Evolutionary conservation across 2,113 vertebrate genomes (phyloP).

Genomic region (Gila orcuttii): DNA sequence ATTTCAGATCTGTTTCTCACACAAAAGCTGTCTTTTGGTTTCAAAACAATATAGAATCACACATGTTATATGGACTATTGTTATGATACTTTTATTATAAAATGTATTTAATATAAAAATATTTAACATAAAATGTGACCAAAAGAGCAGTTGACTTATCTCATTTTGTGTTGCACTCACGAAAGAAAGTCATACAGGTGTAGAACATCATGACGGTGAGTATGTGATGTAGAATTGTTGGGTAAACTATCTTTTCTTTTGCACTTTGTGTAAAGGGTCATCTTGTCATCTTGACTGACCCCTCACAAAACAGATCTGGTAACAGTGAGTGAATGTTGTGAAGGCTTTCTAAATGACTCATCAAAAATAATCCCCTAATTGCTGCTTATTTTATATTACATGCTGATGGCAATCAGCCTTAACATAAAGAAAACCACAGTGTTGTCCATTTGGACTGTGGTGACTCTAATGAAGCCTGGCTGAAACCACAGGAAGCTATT

Average conservation of each 20-base stretch:
- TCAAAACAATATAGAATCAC: neutral
- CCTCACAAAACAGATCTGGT: neutral
- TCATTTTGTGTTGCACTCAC: no score
- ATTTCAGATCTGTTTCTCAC: neutral
- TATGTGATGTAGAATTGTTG: no score
- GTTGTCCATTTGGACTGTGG: neutral
- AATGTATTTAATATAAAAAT: no score
- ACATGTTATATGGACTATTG: neutral
- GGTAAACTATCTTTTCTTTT: no score
- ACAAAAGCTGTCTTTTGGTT: neutral
- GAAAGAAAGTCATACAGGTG: no score
- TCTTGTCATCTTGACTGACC: no score
- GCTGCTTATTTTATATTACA: neutral
- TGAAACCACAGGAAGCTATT: neutral
- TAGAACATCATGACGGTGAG: no score
- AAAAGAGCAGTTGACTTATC: no score
- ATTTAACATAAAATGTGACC: no score
- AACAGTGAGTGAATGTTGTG: neutral
- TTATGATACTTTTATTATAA: neutral
- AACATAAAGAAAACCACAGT: constrained; percentile 12
- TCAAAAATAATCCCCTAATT: neutral
- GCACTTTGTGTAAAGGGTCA: no score
- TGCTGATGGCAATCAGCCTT: neutral
- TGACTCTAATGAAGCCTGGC: neutral
- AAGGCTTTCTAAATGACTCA: neutral